Percentiles rank a stretch among this genome's conserved stretches.
These are phyloP conservation scores for Drosophila yooni DNA, from an alignment of 2,888 invertebrate species.

Conservation along the genomic window DNA sequence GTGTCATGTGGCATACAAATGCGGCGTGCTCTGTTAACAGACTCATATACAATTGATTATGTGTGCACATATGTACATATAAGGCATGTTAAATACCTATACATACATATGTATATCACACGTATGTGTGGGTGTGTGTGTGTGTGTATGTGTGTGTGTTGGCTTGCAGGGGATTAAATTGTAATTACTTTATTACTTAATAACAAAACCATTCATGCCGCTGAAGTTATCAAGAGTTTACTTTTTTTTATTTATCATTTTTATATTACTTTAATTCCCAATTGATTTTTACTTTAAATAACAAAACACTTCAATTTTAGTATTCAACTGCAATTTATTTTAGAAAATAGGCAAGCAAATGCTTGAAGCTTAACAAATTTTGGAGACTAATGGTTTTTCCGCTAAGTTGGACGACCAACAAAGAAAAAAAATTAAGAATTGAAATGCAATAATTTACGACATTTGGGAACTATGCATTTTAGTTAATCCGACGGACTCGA, in stretches of 20 bases:
- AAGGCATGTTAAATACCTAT: not conserved
- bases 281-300: conserved; percentile 52
- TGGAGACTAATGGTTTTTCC: not conserved
- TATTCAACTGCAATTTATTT: not conserved
- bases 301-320: conserved; percentile 24
- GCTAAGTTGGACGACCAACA: not conserved
- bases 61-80: not conserved
- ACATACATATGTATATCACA: conserved; percentile 3
- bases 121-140: conserved; percentile 5
- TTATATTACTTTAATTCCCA: conserved; percentile 41
- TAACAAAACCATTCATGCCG: conserved; percentile 78
- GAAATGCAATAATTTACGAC: conserved; percentile 67
- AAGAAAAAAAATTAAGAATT: conserved; percentile 38
- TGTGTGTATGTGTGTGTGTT: conserved; percentile 30
- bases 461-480: conserved; percentile 67
- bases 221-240: conserved; percentile 67
- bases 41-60: conserved; percentile 14
- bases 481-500: conserved; percentile 51
- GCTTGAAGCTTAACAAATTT: not conserved
- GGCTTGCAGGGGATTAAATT: conserved; percentile 65
- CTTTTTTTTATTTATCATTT: conserved; percentile 19
- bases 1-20: conserved; percentile 47
- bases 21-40: conserved; percentile 38
- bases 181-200: conserved; percentile 81
- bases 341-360: not conserved